Percentiles rank a stretch among this genome's conserved stretches.
Evolutionary conservation across 2,888 invertebrate genomes (phyloP).

Genomic region (Chloroclystis v-ata): DNA sequence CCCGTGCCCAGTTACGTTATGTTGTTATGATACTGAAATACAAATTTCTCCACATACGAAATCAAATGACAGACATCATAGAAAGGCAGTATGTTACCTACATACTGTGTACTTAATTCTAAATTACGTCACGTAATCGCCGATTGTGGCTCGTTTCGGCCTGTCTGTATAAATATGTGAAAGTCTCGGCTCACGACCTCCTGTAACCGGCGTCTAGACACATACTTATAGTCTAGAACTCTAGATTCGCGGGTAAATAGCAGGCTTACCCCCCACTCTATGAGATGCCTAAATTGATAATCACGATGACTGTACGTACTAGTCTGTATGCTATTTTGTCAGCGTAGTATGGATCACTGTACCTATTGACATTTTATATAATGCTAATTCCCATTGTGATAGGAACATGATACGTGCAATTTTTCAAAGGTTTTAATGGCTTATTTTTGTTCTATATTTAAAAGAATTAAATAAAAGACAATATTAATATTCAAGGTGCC

Average conservation of each 20-base stretch:
- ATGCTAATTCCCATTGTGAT: too few species aligned
- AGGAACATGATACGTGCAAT: too few species aligned
- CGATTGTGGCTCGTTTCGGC: conserved; percentile 48
- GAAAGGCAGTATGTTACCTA: background rate
- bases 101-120: conserved; percentile 41
- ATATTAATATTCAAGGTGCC: too few species aligned
- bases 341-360: background rate
- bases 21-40: too few species aligned
- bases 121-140: conserved; percentile 57
- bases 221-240: conserved; percentile 53
- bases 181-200: conserved; percentile 65
- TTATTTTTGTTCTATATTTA: too few species aligned
- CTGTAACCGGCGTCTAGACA: conserved; percentile 72
- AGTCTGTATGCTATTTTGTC: too few species aligned
- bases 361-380: too few species aligned
- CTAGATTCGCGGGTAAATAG: conserved; percentile 63
- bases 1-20: too few species aligned
- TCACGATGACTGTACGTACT: background rate
- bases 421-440: too few species aligned
- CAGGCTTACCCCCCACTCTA: conserved; percentile 52
- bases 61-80: background rate
- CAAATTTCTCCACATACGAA: too few species aligned
- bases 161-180: conserved; percentile 59
- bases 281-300: conserved; percentile 34
- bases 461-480: too few species aligned